phyloP scores from a whole-genome alignment of 2,113 vertebrate genomes.

The Archilochus colubris region DNA sequence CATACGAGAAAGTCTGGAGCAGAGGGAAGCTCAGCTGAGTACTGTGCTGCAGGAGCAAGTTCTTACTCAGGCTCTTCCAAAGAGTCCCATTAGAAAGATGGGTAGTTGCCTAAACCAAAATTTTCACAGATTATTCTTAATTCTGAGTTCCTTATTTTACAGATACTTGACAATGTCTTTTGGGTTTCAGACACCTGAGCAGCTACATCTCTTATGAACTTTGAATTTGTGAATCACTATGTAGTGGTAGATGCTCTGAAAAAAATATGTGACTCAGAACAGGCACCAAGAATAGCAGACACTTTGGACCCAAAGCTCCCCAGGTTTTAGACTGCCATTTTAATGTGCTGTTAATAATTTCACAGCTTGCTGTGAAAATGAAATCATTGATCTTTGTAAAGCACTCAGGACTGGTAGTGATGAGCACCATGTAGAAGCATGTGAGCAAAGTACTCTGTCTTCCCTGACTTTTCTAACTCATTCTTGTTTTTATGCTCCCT shows the following conservation, averaged over 20 bases:
- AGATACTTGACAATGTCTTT: neutral
- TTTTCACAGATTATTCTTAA: neutral
- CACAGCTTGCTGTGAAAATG: neutral
- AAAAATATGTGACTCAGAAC: neutral
- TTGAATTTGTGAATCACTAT: neutral
- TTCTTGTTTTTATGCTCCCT: neutral
- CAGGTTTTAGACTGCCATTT: neutral
- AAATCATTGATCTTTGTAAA: neutral
- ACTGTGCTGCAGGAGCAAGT: fast-evolving
- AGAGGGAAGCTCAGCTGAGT: neutral
- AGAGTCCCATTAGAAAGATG: neutral
- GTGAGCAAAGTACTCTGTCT: neutral
- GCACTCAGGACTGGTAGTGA: neutral
- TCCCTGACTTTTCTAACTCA: neutral
- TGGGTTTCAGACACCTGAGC: neutral
- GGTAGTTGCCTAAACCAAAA: neutral
- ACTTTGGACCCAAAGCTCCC: neutral
- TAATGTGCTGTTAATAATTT: neutral
- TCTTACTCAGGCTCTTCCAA: neutral
- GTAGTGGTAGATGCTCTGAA: neutral
- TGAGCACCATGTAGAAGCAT: neutral
- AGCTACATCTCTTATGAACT: neutral
- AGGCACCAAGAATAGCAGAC: neutral
- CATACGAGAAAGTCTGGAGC: fast-evolving
- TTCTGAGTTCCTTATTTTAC: neutral